Percentiles rank a stretch among this genome's conserved stretches.
phyloP scores from a whole-genome alignment of 2,888 invertebrate species.

The Halocaridina rubra region DNA sequence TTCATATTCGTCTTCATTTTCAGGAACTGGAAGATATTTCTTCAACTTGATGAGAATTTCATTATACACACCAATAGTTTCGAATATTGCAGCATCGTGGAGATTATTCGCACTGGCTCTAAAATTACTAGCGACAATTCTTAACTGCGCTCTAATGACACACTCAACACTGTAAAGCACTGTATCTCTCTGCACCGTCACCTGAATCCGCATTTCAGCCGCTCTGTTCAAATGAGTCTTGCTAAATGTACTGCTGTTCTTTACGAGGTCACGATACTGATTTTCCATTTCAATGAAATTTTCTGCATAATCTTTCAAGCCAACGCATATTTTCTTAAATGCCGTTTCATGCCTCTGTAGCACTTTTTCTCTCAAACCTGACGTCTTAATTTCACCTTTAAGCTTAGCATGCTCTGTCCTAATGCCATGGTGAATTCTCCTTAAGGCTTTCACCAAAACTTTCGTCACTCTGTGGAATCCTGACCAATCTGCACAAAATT shows the following conservation, averaged over 20 bases:
- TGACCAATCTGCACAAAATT: constrained; percentile 48
- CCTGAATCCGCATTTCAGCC: constrained; percentile 15
- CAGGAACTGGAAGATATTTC: constrained; percentile 4
- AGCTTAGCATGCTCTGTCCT: constrained; percentile 38
- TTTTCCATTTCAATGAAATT: constrained; percentile 55
- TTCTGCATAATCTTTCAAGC: constrained; percentile 50
- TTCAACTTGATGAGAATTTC: constrained; percentile 45
- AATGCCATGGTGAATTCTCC: constrained; percentile 56
- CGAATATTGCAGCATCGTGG: constrained; percentile 43
- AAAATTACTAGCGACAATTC: constrained; percentile 38
- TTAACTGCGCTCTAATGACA: constrained; percentile 49
- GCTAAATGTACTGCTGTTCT: constrained; percentile 21
- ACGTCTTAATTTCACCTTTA: constrained; percentile 20
- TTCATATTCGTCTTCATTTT: constrained; percentile 2
- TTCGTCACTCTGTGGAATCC: constrained; percentile 51
- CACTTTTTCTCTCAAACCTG: constrained; percentile 32
- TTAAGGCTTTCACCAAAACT: constrained; percentile 47
- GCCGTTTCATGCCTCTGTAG: constrained; percentile 51
- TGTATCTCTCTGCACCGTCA: constrained; percentile 42
- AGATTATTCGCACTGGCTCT: constrained; percentile 12
- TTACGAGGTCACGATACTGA: constrained; percentile 30
- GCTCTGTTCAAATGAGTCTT: constrained; percentile 33
- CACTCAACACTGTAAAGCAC: constrained; percentile 37
- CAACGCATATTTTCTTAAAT: constrained; percentile 50
- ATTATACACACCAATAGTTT: constrained; percentile 49